Base-by-base conservation (phyloP, 1,140 invertebrate species). In the Trichoplusia ni region DNA sequence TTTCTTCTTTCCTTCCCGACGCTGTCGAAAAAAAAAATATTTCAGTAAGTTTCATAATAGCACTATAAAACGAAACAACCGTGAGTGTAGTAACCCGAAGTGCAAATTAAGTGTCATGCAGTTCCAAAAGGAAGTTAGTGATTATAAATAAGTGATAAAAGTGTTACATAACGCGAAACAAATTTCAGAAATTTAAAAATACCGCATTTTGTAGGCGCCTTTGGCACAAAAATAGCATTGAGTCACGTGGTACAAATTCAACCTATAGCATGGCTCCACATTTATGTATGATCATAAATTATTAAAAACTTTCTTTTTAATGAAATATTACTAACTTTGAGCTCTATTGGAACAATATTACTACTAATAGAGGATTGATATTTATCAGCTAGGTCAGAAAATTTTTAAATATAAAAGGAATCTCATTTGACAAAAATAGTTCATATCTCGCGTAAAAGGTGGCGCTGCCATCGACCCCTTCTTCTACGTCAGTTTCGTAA, bases 261-360 rank as follows among this genome's bases (percentile, higher is more conserved):
- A 86, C 92, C 91, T 92, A 92, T 92, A 79, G 78, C 68, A 79
- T 80, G 69, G 81, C 81, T 91, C 89, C 91, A 92, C 91, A 92
- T 92, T 91, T 81, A 69, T 89, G 64, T 63, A 61, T 56, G 44
- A 67, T 65, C 54, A 53, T 75, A 79, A 88, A 83, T 74, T 75
- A 71, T 75, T 71, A 66, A 62, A 61, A 58, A 37, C 21, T 40
- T 62, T 44, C 23, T 27, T 27, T 31, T 21, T 23, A 49, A 59
- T 47, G 29, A 31, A 63, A 51, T 47, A 46, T 37, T 7, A 40
- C 11, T 47, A 25, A 27, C 35, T 65, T 54, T 21, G 8, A 6
- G 31, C 35, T 56, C 29, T 56, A 19, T 4, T 31, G 2, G n/a
- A 35, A 21, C 5, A 19, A 33, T 1, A 35, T 21, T 19, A 42